Conservation (phyloP, 35 echinoderm and acorn worm genomes). For the Amphiura filiformis region DNA sequence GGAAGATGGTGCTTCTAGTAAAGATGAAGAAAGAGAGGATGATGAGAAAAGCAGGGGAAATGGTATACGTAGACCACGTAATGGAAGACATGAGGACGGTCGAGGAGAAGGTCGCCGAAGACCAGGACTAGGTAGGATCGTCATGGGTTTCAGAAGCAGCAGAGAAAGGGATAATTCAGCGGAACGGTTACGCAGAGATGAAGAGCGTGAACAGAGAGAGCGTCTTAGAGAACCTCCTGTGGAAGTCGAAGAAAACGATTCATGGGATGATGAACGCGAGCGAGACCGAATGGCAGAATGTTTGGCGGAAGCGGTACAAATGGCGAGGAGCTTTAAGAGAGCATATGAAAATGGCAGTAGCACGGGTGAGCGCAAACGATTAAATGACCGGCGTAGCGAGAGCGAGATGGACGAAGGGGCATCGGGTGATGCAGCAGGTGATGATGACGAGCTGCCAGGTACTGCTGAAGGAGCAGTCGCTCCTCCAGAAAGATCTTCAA, state of each 20-base stretch:
- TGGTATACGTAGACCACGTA: slow-evolving; percentile 4
- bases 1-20: slow-evolving; percentile 27
- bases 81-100: slow-evolving; percentile 18
- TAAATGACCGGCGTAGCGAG: slow-evolving; percentile 79
- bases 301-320: slow-evolving; percentile 21
- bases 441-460: slow-evolving; percentile 21
- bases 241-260: slow-evolving; percentile 23
- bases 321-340: slow-evolving; percentile 58
- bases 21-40: slow-evolving; percentile 14
- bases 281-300: slow-evolving; percentile 31
- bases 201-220: slow-evolving; percentile 19
- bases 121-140: neutral
- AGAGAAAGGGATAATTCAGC: neutral
- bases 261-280: slow-evolving; percentile 49
- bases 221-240: neutral
- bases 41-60: neutral
- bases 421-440: neutral
- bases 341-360: slow-evolving; percentile 64
- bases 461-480: neutral
- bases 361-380: slow-evolving; percentile 63
- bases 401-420: slow-evolving; percentile 54
- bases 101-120: neutral
- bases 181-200: neutral
- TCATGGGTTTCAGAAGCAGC: neutral
- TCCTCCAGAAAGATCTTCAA: neutral